Evolutionary conservation across 2,888 invertebrate species (phyloP).

Genomic region (Aproaerema taeniolella): DNA sequence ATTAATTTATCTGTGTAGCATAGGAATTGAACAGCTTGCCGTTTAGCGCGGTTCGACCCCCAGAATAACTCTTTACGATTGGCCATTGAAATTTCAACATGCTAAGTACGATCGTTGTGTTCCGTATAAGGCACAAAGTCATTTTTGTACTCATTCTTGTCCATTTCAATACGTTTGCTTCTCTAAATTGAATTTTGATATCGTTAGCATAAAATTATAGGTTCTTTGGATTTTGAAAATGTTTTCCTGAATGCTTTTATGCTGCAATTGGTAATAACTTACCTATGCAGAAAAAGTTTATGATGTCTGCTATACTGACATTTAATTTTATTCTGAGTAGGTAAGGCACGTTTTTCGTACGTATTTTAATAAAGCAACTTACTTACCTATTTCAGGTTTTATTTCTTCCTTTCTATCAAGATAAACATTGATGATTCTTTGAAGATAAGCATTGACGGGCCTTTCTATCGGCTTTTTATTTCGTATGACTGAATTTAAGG

Average conservation of each 20-base stretch:
- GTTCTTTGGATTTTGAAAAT: no score
- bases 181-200: conserved; percentile 29
- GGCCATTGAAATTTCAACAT: conserved; percentile 19
- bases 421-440: no score
- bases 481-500: conserved; percentile 59
- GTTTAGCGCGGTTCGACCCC: no score
- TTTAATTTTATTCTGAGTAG: no score
- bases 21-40: no score
- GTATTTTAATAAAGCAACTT: not conserved
- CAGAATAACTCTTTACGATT: conserved; percentile 21
- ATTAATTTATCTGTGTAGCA: no score
- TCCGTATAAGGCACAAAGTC: conserved; percentile 33
- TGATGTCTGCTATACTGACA: no score
- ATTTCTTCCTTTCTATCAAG: conserved; percentile 26
- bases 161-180: conserved; percentile 23
- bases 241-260: no score
- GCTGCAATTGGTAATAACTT: no score
- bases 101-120: conserved; percentile 32
- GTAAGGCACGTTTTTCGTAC: no score
- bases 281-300: no score
- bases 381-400: not conserved
- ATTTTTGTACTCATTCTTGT: conserved; percentile 31
- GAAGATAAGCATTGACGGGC: conserved; percentile 26
- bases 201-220: conserved; percentile 12
- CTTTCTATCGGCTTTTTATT: conserved; percentile 47